Conservation (phyloP, 2,888 invertebrate genomes). For the Chalcosyrphus nemorum region DNA sequence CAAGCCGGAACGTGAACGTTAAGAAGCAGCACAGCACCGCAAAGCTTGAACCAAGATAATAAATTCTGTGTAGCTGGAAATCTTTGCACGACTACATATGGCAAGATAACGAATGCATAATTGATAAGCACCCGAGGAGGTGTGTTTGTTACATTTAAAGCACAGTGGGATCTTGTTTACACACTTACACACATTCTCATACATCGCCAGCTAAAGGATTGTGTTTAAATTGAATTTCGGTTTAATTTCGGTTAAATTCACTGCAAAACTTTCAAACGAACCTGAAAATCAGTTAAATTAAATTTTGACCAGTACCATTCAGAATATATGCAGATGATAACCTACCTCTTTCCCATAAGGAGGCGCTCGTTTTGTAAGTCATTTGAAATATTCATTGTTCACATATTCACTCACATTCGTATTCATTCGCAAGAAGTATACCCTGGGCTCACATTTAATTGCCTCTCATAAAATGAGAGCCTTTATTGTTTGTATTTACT, state of each 20-base stretch:
- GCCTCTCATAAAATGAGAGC: no score
- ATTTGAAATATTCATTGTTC: no score
- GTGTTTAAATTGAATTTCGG: not conserved
- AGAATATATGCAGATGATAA: no score
- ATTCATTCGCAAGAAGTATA: no score
- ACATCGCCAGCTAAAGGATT: not conserved
- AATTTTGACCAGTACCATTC: no score
- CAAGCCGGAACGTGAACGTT: constrained; percentile 14
- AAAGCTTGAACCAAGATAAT: constrained; percentile 21
- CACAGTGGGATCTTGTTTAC: constrained; percentile 6
- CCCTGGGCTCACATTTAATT: no score
- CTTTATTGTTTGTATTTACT: no score
- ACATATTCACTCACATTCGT: no score
- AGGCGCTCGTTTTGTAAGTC: no score
- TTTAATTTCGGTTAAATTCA: not conserved
- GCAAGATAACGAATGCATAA: constrained; percentile 51
- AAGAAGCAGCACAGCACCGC: constrained; percentile 21
- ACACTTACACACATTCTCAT: not conserved
- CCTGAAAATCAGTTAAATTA: no score
- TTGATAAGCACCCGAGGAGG: constrained; percentile 43
- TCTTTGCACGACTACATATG: constrained; percentile 24
- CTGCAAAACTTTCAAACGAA: no score
- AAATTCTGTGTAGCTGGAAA: constrained; percentile 40
- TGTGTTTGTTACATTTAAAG: constrained; percentile 23
- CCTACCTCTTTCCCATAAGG: no score